Base-by-base conservation (phyloP, 2,888 invertebrate genomes). In the Diabrotica balteata region DNA sequence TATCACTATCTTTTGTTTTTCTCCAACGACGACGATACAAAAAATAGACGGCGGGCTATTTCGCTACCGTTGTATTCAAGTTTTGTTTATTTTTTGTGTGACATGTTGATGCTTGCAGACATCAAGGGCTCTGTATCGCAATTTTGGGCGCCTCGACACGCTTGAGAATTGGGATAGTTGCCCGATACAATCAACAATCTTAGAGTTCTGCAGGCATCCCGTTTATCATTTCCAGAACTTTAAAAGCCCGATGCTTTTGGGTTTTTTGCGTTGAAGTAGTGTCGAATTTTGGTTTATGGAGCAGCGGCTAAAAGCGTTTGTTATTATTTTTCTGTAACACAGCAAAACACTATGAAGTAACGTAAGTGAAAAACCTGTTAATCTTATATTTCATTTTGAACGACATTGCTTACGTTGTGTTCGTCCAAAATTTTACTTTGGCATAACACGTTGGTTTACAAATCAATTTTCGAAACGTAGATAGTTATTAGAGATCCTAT, bases 101-200 rank as follows among this genome's bases (percentile, higher is more conserved):
- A 72, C 69, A 75, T 71, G 73, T 75, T 76, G 75, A 76, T 75
- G 75, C 76, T 71, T 75, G 79, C 79, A 80, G 81, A 81, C 80
- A 79, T 80, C 80, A 77, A 76, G 78, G 79, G 78, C 75, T 75
- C 78, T 80, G 80, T 80, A 80, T 81, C 81, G 80, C 81, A 81
- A 82, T 82, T 81, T 78, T 77, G 79, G 82, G 81, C 82, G 82
- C 81, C 82, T 80, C 77, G 78, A 77, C 79, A 78, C 79, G 57
- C 49, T 63, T 77, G 79, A 64, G 77, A 79, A 81, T 81, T 80
- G 80, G 80, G 78, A 80, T 80, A 79, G 80, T 79, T 80, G 75
- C 77, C 79, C 77, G 83, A 83, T 83, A 83, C 78, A 81, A 83
- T 83, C 83, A 83, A 83, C 83, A 83, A 83, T 83, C 83, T 82